phyloP scores from a whole-genome alignment of 2,797 vertebrate species.

The Oreonectes daqikongensis region DNA sequence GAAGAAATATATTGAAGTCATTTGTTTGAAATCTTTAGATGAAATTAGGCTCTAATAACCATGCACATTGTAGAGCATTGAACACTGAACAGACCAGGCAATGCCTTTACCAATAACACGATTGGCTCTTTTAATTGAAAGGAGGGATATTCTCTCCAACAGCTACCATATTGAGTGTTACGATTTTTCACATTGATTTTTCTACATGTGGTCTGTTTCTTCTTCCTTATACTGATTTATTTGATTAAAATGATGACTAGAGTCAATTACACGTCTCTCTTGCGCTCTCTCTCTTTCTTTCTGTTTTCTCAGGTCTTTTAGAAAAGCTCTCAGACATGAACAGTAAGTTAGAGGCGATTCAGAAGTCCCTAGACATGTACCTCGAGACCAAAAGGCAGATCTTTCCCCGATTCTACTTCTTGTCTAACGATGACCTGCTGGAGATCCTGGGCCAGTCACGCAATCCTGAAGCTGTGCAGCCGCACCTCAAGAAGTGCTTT shows the following conservation, averaged over 20 bases:
- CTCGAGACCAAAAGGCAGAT: slow-evolving; percentile 88
- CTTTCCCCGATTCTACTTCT: slow-evolving; percentile 90
- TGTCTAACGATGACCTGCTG: slow-evolving; percentile 89
- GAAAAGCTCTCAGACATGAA: slow-evolving; percentile 82
- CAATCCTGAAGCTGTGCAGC: slow-evolving; percentile 84
- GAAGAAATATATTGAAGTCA: too few relatives aligned
- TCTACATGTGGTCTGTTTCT: background rate
- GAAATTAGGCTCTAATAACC: background rate
- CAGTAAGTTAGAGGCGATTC: slow-evolving; percentile 81
- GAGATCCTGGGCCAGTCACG: slow-evolving; percentile 89
- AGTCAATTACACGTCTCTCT: background rate
- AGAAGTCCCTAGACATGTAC: slow-evolving; percentile 88
- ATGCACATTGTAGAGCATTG: background rate
- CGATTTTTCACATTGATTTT: background rate
- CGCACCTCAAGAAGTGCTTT: slow-evolving; percentile 90
- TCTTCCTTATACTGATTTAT: background rate
- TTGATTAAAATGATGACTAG: background rate
- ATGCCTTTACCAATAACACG: background rate
- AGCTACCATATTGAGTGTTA: background rate
- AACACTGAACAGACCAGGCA: background rate
- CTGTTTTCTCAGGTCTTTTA: slow-evolving; percentile 73
- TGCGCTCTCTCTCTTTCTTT: background rate
- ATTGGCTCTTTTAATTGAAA: background rate
- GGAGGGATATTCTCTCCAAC: background rate
- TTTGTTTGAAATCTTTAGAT: background rate